Conservation (phyloP, 2,797 vertebrate genomes). For the Smutsia gigantea region DNA sequence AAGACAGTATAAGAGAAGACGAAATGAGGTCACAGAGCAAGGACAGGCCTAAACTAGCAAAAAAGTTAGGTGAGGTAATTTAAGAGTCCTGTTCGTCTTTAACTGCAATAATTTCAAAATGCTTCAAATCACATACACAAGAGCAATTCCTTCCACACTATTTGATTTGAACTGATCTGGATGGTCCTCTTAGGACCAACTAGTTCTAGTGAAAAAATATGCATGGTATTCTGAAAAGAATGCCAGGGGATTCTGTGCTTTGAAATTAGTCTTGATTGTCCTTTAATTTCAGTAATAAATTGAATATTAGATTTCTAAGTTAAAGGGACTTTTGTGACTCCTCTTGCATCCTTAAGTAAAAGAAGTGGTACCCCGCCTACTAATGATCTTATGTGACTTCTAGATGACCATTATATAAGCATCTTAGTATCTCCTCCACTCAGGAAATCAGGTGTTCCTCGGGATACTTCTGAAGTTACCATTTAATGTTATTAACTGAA, state of each 20-base stretch:
- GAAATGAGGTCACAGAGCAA: background rate
- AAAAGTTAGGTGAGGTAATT: background rate
- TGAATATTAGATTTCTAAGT: background rate
- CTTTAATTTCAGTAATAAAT: conserved; percentile 4
- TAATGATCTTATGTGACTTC: background rate
- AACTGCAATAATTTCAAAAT: conserved; percentile 12
- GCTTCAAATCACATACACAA: background rate
- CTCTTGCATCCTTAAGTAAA: background rate
- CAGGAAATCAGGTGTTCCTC: conserved; percentile 14
- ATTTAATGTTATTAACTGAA: background rate
- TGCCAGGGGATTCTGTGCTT: conserved; percentile 15
- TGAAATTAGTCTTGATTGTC: background rate
- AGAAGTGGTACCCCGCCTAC: background rate
- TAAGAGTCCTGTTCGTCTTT: conserved; percentile 23
- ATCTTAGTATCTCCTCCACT: background rate
- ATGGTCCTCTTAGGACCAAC: background rate
- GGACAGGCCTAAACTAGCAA: conserved; percentile 25
- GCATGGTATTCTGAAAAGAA: background rate
- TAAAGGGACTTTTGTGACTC: background rate
- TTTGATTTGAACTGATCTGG: conserved; percentile 36
- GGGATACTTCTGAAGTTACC: conserved; percentile 8
- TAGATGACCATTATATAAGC: background rate
- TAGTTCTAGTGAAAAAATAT: conserved; percentile 13
- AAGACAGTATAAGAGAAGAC: conserved; percentile 27
- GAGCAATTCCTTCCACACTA: conserved; percentile 23